Evolutionary conservation across 1,140 invertebrate genomes (phyloP), one percentile per base, ranked within the genome.

Genomic region (Cylas formicarius): DNA sequence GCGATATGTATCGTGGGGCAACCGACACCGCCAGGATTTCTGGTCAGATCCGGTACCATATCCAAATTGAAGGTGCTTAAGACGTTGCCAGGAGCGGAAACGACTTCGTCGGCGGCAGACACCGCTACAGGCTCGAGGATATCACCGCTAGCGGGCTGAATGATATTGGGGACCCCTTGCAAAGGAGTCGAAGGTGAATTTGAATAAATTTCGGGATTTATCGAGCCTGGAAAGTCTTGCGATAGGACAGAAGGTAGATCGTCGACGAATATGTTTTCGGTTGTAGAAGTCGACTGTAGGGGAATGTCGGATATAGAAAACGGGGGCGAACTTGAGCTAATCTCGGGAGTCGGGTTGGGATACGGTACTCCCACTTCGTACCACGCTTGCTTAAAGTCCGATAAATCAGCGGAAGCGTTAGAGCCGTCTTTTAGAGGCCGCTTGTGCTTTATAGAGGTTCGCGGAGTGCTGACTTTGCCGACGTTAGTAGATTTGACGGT

Each of bases 1-100:
- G 54, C 49, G 5, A 63, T 56, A 33, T 60, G 59, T 21, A 63
- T 50, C 4, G 50, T 50, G 19, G 61, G 61, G 33, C 61, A 63
- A 24, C 39, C 39, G n/a, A 34, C 38, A 23, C 31, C 47, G 1
- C 6, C 23, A 13, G 48, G 31, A 20, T 48, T 45, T 39, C 40
- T 38, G 7, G 31, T 33, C 13, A 52, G 36, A n/a, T 43, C 29
- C 7, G 58, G 54, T 5, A 53, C n/a, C 53, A 60, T 54, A 27
- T 58, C 53, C 10, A 60, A 27, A 29, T 57, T 58, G 31, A 60
- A 60, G 9, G 39, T 52, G 31, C 50, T 58, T 6, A 60, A 42
- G 3, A 52, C 44, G 26, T 51, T 57, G 17, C 13, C 29, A 24
- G 32, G 17, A 19, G 45, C 29, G 5, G 33, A n/a, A 16, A 24